These are phyloP conservation scores for Aethina tumida DNA, from an alignment of 1,140 invertebrate genomes.

Conservation along the genomic window DNA sequence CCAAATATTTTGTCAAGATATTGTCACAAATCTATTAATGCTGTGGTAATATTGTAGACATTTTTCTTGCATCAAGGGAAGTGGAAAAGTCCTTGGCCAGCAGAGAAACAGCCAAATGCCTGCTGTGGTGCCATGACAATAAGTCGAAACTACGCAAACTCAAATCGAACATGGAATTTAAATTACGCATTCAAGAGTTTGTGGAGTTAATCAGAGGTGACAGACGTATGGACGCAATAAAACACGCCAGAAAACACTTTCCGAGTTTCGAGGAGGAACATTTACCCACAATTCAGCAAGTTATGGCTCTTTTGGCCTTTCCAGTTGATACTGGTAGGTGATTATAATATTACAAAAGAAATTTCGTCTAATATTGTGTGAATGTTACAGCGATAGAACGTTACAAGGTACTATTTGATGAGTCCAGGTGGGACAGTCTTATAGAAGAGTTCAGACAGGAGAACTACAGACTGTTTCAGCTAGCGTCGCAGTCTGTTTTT, in stretches of 20 bases:
- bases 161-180: slow-evolving; percentile 84
- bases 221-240: slow-evolving; percentile 80
- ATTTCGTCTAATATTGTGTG: slow-evolving; percentile 1
- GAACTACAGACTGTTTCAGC: slow-evolving; percentile 88
- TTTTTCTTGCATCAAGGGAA: slow-evolving; percentile 83
- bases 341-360: slow-evolving; percentile 4
- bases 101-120: slow-evolving; percentile 77
- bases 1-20: too few species aligned
- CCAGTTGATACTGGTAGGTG: slow-evolving; percentile 60
- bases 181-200: slow-evolving; percentile 85
- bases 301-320: slow-evolving; percentile 92
- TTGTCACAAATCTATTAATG: too few species aligned
- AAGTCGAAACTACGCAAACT: slow-evolving; percentile 91
- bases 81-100: slow-evolving; percentile 70
- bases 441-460: slow-evolving; percentile 87
- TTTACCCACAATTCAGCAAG: slow-evolving; percentile 78
- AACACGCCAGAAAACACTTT: slow-evolving; percentile 90
- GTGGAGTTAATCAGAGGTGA: slow-evolving; percentile 87
- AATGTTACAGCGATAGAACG: slow-evolving; percentile 41
- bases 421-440: slow-evolving; percentile 64
- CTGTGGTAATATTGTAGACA: slow-evolving; percentile 61
- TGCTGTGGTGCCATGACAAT: slow-evolving; percentile 97
- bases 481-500: slow-evolving; percentile 84
- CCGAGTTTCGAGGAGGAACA: slow-evolving; percentile 78
- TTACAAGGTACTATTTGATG: slow-evolving; percentile 45